Evolutionary conservation across 2,888 invertebrate genomes (phyloP).

Genomic region (Zygogramma bicolorata): DNA sequence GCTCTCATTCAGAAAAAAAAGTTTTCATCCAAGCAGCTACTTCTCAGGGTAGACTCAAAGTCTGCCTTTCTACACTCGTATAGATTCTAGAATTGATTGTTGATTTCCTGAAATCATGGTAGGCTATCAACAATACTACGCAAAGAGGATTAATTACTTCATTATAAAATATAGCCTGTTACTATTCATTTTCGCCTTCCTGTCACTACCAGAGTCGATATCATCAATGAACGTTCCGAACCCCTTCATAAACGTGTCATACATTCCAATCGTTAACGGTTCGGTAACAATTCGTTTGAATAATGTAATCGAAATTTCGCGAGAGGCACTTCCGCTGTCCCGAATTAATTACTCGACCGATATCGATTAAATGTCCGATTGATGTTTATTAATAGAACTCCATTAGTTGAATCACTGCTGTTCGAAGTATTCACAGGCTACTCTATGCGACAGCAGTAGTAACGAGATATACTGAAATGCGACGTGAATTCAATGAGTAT

Average conservation of each 20-base stretch:
- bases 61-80: too few species aligned
- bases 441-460: background rate
- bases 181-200: background rate
- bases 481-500: background rate
- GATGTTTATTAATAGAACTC: slow-evolving; percentile 34
- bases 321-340: slow-evolving; percentile 9
- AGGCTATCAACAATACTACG: too few species aligned
- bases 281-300: background rate
- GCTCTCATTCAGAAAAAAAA: too few species aligned
- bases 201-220: background rate
- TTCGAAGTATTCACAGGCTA: slow-evolving; percentile 20
- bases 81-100: too few species aligned
- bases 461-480: background rate
- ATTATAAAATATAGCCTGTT: background rate
- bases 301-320: slow-evolving; percentile 13
- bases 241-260: background rate
- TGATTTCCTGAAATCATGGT: too few species aligned
- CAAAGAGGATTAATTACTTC: too few species aligned
- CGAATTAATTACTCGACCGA: slow-evolving; percentile 25
- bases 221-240: background rate
- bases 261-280: background rate
- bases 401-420: slow-evolving; percentile 19
- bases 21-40: too few species aligned
- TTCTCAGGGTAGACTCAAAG: too few species aligned
- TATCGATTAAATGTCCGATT: slow-evolving; percentile 25